These are phyloP conservation scores for Drosophila sturtevanti DNA, from an alignment of 1,140 invertebrate species.

Conservation along the genomic window DNA sequence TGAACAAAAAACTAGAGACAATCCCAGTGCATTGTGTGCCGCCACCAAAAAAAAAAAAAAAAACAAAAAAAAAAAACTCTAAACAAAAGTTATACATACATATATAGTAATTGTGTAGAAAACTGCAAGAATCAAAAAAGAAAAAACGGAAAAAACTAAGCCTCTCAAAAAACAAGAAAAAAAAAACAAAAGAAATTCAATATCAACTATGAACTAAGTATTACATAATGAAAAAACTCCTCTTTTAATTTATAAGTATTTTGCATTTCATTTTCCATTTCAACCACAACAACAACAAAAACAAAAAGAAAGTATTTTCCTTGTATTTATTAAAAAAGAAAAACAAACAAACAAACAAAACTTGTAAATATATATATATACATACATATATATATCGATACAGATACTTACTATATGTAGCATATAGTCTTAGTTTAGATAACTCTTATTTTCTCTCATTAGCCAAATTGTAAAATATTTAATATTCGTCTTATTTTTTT, in stretches of 20 bases:
- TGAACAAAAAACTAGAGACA: slow-evolving; percentile 60
- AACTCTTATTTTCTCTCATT: slow-evolving; percentile 55
- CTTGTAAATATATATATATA: slow-evolving; percentile 54
- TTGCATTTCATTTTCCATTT: slow-evolving; percentile 44
- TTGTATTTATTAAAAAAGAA: slow-evolving; percentile 49
- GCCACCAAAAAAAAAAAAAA: slow-evolving; percentile 42
- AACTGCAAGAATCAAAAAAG: slow-evolving; percentile 38
- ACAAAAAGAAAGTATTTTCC: slow-evolving; percentile 59
- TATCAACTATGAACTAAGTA: slow-evolving; percentile 41
- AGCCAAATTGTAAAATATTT: slow-evolving; percentile 61
- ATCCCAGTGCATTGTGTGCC: slow-evolving; percentile 70
- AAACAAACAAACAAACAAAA: no score
- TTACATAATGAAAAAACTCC: slow-evolving; percentile 19
- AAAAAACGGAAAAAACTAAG: slow-evolving; percentile 11
- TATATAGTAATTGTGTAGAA: background rate
- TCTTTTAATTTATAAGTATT: slow-evolving; percentile 8
- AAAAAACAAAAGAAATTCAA: background rate
- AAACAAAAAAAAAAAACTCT: slow-evolving; percentile 23
- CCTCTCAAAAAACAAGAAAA: slow-evolving; percentile 7
- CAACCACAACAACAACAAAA: no score
- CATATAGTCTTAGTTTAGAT: slow-evolving; percentile 43
- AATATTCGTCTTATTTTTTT: slow-evolving; percentile 36
- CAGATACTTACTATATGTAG: slow-evolving; percentile 30
- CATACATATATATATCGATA: slow-evolving; percentile 13
- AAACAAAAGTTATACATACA: background rate